phyloP scores from a whole-genome alignment of 2,888 invertebrate species.

The Calephelis perditalis region DNA sequence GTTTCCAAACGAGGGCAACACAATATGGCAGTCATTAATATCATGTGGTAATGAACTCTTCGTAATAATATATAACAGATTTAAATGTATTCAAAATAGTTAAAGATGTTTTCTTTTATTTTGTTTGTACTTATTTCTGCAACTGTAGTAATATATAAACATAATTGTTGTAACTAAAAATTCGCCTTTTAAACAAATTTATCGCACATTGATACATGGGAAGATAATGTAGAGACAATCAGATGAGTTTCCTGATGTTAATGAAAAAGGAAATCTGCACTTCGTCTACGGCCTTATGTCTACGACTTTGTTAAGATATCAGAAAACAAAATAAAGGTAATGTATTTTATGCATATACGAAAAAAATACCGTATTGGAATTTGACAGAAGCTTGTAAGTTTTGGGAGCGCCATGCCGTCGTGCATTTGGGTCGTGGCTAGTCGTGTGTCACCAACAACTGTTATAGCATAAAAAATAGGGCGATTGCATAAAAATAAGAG shows the following conservation, averaged over 20 bases:
- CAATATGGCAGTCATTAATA: slow-evolving; percentile 42
- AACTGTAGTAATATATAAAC: too few species aligned
- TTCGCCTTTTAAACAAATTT: too few species aligned
- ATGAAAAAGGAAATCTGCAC: background rate
- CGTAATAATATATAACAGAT: too few species aligned
- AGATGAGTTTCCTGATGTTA: background rate
- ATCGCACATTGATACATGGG: background rate
- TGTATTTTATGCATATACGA: too few species aligned
- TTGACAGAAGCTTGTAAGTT: background rate
- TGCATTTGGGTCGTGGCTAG: slow-evolving; percentile 17
- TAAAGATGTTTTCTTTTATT: background rate
- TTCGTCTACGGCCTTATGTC: too few species aligned
- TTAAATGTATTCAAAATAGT: background rate
- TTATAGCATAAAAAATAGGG: slow-evolving; percentile 73
- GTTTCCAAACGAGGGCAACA: slow-evolving; percentile 58
- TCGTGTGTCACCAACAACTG: slow-evolving; percentile 64
- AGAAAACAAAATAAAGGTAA: too few species aligned
- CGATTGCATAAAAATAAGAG: slow-evolving; percentile 73
- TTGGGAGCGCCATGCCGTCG: background rate
- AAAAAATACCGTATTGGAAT: background rate
- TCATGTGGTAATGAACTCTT: slow-evolving; percentile 41
- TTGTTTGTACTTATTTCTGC: background rate
- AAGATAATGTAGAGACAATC: background rate
- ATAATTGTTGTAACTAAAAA: too few species aligned
- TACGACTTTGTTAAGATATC: too few species aligned